A percentile compares a stretch with the other conserved stretches of the same genome.
phyloP scores from a whole-genome alignment of 2,888 invertebrate species.

The Lasioglossum zephyrum region DNA sequence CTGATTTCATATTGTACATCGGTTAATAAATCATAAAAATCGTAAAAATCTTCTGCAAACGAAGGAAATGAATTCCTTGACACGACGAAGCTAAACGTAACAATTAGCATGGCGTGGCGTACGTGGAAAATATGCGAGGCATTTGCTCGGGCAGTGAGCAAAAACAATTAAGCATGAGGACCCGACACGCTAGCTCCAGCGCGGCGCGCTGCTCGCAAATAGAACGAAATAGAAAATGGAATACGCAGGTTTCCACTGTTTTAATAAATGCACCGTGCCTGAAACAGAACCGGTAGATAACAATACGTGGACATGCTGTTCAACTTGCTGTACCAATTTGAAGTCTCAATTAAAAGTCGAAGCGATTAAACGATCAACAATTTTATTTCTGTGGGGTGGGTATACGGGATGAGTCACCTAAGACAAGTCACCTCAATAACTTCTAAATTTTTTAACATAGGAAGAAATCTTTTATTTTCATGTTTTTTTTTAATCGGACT shows the following conservation, averaged over 20 bases:
- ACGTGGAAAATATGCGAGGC: conserved; percentile 10
- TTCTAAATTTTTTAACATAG: too few relatives aligned
- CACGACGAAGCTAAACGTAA: conserved; percentile 2
- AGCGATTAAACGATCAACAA: not conserved
- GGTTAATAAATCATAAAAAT: not conserved
- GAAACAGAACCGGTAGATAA: conserved; percentile 51
- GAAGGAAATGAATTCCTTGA: conserved; percentile 17
- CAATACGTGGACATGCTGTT: conserved; percentile 43
- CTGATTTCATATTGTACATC: too few relatives aligned
- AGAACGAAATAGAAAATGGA: conserved; percentile 59
- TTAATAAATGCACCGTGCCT: conserved; percentile 54
- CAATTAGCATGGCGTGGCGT: conserved; percentile 21
- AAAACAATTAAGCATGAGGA: conserved; percentile 55
- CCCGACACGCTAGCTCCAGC: conserved; percentile 14
- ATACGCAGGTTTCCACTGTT: conserved; percentile 48
- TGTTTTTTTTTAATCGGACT: too few relatives aligned
- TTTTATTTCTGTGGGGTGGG: too few relatives aligned
- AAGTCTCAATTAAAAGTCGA: conserved; percentile 60
- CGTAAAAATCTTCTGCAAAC: not conserved
- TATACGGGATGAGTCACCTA: too few relatives aligned
- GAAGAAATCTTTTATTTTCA: too few relatives aligned
- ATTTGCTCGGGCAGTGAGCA: not conserved
- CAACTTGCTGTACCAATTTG: conserved; percentile 59
- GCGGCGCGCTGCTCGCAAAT: not conserved
- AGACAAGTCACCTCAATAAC: too few relatives aligned